Percentiles rank a stretch among this genome's conserved stretches.
phyloP scores from a whole-genome alignment of 2,888 invertebrate species.

The Oscheius sp. region DNA sequence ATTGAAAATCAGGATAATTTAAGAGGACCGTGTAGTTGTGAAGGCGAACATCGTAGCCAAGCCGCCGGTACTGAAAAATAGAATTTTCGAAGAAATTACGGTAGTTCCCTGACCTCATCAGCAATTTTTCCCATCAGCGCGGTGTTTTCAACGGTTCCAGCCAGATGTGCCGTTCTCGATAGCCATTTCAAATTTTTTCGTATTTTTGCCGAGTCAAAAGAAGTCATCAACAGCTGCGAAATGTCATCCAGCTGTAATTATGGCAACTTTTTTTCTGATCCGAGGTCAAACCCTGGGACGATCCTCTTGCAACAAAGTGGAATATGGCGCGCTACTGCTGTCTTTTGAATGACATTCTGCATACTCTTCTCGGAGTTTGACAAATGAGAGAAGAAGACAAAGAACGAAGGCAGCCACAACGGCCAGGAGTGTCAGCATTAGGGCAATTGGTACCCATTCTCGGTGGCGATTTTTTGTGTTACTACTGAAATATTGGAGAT shows the following conservation, averaged over 20 bases:
- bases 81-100: neutral
- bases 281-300: neutral
- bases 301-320: constrained; percentile 12
- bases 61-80: constrained; percentile 53
- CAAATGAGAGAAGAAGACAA: constrained; percentile 15
- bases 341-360: constrained; percentile 8
- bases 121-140: constrained; percentile 58
- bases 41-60: constrained; percentile 57
- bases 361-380: constrained; percentile 17
- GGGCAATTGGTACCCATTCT: constrained; percentile 14
- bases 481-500: neutral
- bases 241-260: constrained; percentile 42
- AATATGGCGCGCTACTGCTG: neutral
- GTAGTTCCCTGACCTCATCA: constrained; percentile 48
- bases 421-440: neutral
- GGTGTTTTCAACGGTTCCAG: constrained; percentile 66
- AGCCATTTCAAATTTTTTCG: constrained; percentile 58
- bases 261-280: neutral
- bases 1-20: constrained; percentile 55
- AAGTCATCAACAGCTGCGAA: constrained; percentile 41
- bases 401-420: constrained; percentile 5
- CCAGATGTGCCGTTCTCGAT: constrained; percentile 60
- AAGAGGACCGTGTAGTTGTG: constrained; percentile 53
- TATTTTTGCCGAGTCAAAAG: constrained; percentile 49
- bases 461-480: neutral